phyloP scores from a whole-genome alignment of 1,140 invertebrate species.

The Galendromus occidentalis region DNA sequence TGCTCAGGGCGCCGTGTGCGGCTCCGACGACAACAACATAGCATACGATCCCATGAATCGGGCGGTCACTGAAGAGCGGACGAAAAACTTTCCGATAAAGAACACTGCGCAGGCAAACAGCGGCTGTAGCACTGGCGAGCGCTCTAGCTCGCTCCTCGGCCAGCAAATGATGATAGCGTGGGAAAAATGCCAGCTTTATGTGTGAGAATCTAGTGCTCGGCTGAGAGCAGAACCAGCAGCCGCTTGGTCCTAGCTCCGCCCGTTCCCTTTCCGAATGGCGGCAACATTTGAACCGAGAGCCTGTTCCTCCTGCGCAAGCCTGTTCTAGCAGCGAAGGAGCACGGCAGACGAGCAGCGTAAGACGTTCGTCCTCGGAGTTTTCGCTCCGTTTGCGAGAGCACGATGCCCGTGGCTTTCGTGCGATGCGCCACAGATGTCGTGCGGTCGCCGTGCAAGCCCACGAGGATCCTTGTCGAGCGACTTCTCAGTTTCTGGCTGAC shows the following conservation, averaged over 20 bases:
- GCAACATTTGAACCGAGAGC: not conserved
- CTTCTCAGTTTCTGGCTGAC: too few relatives aligned
- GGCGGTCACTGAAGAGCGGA: too few relatives aligned
- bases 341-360: too few relatives aligned
- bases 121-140: not conserved
- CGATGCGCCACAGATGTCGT: too few relatives aligned
- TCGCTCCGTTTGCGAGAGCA: too few relatives aligned
- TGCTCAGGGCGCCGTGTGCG: not conserved
- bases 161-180: slow-evolving; percentile 8
- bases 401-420: too few relatives aligned
- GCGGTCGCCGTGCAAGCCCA: too few relatives aligned
- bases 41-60: not conserved
- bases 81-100: too few relatives aligned
- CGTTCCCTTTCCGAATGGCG: not conserved
- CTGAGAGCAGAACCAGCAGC: not conserved
- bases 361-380: too few relatives aligned
- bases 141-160: not conserved
- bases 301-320: too few relatives aligned
- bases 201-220: slow-evolving; percentile 1
- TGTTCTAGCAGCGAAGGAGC: too few relatives aligned
- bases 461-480: too few relatives aligned
- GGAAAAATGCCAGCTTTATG: slow-evolving; percentile 12
- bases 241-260: not conserved
- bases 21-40: not conserved
- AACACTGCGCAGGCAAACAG: not conserved